These are phyloP conservation scores for Diorhabda carinulata DNA, from an alignment of 1,140 invertebrate species.

Conservation along the genomic window DNA sequence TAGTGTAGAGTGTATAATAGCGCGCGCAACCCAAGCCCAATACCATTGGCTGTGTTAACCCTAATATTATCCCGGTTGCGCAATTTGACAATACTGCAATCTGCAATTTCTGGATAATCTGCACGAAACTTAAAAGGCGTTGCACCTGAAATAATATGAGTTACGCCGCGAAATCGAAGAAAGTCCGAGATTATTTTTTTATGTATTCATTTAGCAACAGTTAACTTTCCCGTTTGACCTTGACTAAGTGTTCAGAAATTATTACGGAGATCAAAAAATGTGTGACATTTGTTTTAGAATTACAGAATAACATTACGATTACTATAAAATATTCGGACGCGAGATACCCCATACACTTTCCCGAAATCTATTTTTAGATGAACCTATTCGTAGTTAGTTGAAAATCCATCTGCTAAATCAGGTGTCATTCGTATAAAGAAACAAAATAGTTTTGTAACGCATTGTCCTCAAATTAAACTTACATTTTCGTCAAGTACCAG, in stretches of 20 bases:
- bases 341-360: constrained; percentile 28
- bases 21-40: constrained; percentile 26
- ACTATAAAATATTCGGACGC: constrained; percentile 22
- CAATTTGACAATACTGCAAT: constrained; percentile 30
- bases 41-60: constrained; percentile 29
- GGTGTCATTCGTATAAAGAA: background rate
- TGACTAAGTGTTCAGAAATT: constrained; percentile 9
- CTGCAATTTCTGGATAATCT: constrained; percentile 16
- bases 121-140: constrained; percentile 1
- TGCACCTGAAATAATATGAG: constrained; percentile 15
- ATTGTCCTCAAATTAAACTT: constrained; percentile 8
- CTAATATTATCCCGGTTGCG: constrained; percentile 28
- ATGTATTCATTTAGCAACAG: constrained; percentile 18
- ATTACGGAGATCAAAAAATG: too few relatives aligned
- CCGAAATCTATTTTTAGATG: constrained; percentile 1
- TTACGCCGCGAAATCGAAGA: constrained; percentile 6
- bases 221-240: constrained; percentile 36
- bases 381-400: background rate
- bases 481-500: constrained; percentile 29
- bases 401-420: background rate
- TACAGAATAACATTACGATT: background rate
- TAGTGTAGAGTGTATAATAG: constrained; percentile 5
- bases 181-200: constrained; percentile 8
- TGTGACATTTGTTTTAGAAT: too few relatives aligned
- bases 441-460: background rate